A percentile compares a stretch with the other conserved stretches of the same genome.
Evolutionary conservation across 2,797 vertebrate species (phyloP).

Genomic region (Crocidura indochinensis): DNA sequence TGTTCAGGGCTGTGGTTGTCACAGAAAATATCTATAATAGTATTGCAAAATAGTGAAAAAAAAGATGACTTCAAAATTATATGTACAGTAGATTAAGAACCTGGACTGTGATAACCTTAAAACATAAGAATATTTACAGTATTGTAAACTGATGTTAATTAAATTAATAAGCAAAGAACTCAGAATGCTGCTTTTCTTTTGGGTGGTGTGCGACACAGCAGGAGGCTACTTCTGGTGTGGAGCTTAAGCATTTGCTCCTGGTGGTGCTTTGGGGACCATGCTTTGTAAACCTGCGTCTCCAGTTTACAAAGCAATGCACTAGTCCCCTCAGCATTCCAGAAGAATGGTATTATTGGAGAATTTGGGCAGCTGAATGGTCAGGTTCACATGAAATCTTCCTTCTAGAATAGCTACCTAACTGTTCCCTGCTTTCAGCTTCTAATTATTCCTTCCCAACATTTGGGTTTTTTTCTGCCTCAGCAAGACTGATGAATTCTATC

Average conservation of each 20-base stretch:
- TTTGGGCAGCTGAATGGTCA: not conserved
- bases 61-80: not conserved
- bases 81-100: not conserved
- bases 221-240: no score
- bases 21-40: not conserved
- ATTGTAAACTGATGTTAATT: no score
- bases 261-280: no score
- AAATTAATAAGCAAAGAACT: no score
- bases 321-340: no score
- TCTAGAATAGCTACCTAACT: not conserved
- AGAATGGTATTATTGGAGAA: not conserved
- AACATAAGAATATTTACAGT: no score
- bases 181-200: no score
- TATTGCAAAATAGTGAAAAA: not conserved
- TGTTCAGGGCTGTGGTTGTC: not conserved
- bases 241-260: no score
- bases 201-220: no score
- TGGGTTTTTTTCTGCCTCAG: not conserved
- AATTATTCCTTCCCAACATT: not conserved
- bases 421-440: not conserved
- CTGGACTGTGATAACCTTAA: no score
- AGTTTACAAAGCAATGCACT: no score
- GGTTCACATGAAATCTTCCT: not conserved
- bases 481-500: not conserved
- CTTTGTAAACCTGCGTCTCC: no score